phyloP scores from a whole-genome alignment of 2,797 vertebrate genomes.

The Okamejei kenojei region DNA sequence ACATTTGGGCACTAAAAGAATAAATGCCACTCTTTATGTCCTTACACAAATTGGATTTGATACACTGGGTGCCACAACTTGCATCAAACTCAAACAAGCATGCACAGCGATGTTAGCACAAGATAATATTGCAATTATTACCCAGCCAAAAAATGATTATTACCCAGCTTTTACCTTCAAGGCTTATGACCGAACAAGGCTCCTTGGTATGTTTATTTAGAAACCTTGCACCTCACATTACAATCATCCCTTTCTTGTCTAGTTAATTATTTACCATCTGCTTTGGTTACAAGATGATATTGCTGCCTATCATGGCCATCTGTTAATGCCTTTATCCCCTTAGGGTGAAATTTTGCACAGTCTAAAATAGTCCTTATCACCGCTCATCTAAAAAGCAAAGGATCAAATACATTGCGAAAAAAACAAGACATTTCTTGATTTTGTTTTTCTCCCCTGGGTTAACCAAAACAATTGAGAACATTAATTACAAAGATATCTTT shows the following conservation, averaged over 20 bases:
- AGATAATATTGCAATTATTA: not conserved
- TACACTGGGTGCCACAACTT: not conserved
- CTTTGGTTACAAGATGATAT: constrained; percentile 26
- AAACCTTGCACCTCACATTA: not conserved
- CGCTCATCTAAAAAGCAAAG: not conserved
- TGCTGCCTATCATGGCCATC: constrained; percentile 24
- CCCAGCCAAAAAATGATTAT: not conserved
- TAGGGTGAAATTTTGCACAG: not conserved
- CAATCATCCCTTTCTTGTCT: not conserved
- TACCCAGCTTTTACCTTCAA: not conserved
- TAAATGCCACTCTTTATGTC: not conserved
- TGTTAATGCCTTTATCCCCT: constrained; percentile 15
- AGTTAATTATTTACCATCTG: constrained; percentile 31
- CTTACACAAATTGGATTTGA: not conserved
- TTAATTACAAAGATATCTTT: constrained; percentile 1
- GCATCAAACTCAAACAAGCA: not conserved
- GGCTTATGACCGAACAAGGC: not conserved
- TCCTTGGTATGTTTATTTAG: not conserved
- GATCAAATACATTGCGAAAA: not conserved
- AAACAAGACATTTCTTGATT: constrained; percentile 2
- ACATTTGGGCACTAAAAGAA: not conserved
- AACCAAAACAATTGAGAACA: not conserved
- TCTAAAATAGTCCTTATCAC: constrained; percentile 22
- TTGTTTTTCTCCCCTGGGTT: not conserved
- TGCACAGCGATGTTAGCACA: not conserved